Evolutionary conservation across 2,888 invertebrate genomes (phyloP), one percentile per base, ranked within the genome.

Genomic region (Drosophila kokeensis): DNA sequence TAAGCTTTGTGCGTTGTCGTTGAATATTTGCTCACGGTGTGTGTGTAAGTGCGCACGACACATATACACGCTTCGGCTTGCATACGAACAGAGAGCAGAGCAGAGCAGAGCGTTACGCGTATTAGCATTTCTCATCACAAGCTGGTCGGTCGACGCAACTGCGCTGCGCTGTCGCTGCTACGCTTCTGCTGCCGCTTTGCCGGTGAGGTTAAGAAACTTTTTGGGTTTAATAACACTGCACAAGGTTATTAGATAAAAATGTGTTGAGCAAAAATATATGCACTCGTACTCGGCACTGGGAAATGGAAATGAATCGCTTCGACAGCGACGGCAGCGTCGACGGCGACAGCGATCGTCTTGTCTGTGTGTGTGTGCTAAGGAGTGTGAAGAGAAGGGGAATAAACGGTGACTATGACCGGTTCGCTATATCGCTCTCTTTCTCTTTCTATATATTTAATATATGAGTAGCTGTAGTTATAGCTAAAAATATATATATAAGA

Each of bases 161-260:
- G 76, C 55, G 74, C 55, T 67, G 81, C 40, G 21, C 72, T 69
- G 75, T 49, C 61, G 58, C 63, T 73, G 79, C 66, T 58, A 59
- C 67, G 79, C 67, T 58, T 61, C 65, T 55, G 69, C 68, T 58
- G 64, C 65, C 61, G 65, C 76, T 64, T 66, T 76, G 71, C 73
- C 65, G 69, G 69, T 74, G 89, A 92, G 93, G 93, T 92, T 90
- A 92, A 92, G 84, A 92, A 92, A 92, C 92, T 92, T 92, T 92
- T 91, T 91, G 92, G 91, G 93, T 93, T 93, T 92, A 92, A 92
- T 92, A 92, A 92, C 92, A 92, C 88, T 91, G 83, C 85, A 92
- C 92, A 92, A 92, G 92, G 92, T 92, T 92, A 92, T 92, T 92
- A 92, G 92, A 92, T 91, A 92, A 92, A 92, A 87, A 87, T 87